phyloP scores from a whole-genome alignment of 2,888 invertebrate genomes.

The Polietes domitor region DNA sequence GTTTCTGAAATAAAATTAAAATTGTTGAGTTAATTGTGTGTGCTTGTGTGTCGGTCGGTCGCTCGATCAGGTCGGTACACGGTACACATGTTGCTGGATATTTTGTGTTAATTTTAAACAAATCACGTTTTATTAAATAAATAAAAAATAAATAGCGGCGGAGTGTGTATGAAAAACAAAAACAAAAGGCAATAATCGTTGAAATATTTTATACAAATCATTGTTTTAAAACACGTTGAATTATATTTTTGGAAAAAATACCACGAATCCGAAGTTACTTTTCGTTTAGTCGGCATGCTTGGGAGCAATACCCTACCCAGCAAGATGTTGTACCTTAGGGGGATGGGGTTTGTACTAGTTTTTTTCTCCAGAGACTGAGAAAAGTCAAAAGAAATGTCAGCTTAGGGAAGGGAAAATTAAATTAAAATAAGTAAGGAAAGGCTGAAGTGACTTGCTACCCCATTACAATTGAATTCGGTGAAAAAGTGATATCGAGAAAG shows the following conservation, averaged over 20 bases:
- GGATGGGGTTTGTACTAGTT: too few relatives aligned
- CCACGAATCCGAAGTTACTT: neutral
- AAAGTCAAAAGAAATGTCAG: too few relatives aligned
- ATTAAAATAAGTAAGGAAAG: too few relatives aligned
- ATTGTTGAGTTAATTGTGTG: neutral
- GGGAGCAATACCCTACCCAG: too few relatives aligned
- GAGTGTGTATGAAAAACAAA: neutral
- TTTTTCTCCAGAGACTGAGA: too few relatives aligned
- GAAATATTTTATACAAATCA: conserved; percentile 61
- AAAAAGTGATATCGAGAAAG: too few relatives aligned
- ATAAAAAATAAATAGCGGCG: neutral
- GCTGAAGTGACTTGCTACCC: too few relatives aligned
- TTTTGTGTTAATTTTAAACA: conserved; percentile 47
- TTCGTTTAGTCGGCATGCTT: too few relatives aligned
- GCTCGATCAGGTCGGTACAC: neutral
- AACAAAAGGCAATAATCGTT: conserved; percentile 2
- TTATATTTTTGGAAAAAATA: conserved; percentile 44
- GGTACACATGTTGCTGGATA: neutral
- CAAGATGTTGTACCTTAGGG: too few relatives aligned
- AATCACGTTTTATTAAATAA: conserved; percentile 58
- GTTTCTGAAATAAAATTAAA: conserved; percentile 1
- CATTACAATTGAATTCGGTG: too few relatives aligned
- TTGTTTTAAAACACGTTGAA: conserved; percentile 60
- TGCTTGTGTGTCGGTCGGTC: neutral
- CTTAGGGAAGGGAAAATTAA: too few relatives aligned